A percentile compares a stretch with the other conserved stretches of the same genome.
Evolutionary conservation across 2,113 vertebrate genomes (phyloP).

Genomic region (Suricata suricatta): DNA sequence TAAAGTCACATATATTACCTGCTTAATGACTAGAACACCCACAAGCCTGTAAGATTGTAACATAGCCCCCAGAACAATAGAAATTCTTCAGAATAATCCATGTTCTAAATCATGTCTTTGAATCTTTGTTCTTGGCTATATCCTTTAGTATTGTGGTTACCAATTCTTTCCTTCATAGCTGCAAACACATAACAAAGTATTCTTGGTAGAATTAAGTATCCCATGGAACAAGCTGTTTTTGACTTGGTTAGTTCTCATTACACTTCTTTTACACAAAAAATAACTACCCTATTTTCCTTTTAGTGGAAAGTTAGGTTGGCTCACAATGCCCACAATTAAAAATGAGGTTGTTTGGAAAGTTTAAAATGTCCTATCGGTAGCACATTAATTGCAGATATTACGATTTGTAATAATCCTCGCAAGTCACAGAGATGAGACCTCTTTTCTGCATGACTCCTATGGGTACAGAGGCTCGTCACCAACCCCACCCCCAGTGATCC

Average conservation of each 20-base stretch:
- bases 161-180: conserved; percentile 29
- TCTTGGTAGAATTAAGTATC: neutral
- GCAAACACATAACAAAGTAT: neutral
- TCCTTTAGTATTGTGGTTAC: neutral
- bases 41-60: neutral
- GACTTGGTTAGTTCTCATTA: conserved; percentile 9
- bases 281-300: conserved; percentile 14
- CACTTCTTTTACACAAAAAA: conserved; percentile 37
- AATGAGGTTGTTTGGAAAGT: conserved; percentile 38
- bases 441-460: neutral
- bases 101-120: neutral
- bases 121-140: neutral
- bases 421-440: neutral
- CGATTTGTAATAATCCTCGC: neutral
- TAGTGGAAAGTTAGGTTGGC: conserved; percentile 39
- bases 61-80: neutral
- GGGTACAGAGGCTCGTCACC: neutral
- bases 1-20: neutral
- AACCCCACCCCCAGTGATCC: neutral
- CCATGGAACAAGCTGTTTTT: conserved; percentile 10
- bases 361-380: conserved; percentile 20
- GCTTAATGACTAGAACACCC: neutral
- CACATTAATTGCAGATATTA: conserved; percentile 16
- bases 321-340: neutral
- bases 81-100: conserved; percentile 35